Percentiles rank a stretch among this genome's conserved stretches.
These are phyloP conservation scores for Dexiosoma caninum DNA, from an alignment of 2,888 invertebrate species.

Conservation along the genomic window DNA sequence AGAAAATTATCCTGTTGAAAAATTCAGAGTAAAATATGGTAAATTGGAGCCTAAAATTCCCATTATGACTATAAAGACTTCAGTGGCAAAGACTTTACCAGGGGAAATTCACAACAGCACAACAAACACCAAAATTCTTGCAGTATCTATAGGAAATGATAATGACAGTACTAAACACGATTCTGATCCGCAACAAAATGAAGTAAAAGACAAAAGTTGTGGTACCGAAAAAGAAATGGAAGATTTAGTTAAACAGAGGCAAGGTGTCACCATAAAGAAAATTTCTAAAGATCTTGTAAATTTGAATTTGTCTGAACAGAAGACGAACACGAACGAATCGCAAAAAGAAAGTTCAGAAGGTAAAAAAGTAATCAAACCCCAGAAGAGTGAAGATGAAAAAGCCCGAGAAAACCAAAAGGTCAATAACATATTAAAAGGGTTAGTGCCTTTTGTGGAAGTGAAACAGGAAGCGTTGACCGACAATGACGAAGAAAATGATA, in stretches of 20 bases:
- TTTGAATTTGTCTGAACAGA: not conserved
- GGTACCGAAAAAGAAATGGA: constrained; percentile 68
- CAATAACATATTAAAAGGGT: constrained; percentile 64
- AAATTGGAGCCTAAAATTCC: constrained; percentile 60
- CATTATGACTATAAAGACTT: constrained; percentile 53
- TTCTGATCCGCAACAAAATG: not conserved
- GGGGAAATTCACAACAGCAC: not conserved
- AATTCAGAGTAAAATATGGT: constrained; percentile 63
- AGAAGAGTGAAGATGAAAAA: constrained; percentile 36
- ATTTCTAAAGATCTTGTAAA: constrained; percentile 62
- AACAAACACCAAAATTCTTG: not conserved
- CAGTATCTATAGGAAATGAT: not conserved
- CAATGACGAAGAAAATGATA: constrained; percentile 64
- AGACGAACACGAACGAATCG: not conserved
- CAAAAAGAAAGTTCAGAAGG: constrained; percentile 1
- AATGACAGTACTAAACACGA: not conserved
- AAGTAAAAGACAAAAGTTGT: not conserved
- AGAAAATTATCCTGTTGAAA: constrained; percentile 62
- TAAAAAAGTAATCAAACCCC: constrained; percentile 1
- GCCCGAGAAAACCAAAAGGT: constrained; percentile 40
- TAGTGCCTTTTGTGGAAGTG: constrained; percentile 73
- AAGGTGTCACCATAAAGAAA: constrained; percentile 75
- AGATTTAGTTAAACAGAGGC: constrained; percentile 69
- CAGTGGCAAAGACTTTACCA: not conserved
- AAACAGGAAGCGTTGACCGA: constrained; percentile 72